A percentile compares a stretch with the other conserved stretches of the same genome.
Evolutionary conservation across 2,113 vertebrate genomes (phyloP).

Genomic region (Planiliza haematocheilus): DNA sequence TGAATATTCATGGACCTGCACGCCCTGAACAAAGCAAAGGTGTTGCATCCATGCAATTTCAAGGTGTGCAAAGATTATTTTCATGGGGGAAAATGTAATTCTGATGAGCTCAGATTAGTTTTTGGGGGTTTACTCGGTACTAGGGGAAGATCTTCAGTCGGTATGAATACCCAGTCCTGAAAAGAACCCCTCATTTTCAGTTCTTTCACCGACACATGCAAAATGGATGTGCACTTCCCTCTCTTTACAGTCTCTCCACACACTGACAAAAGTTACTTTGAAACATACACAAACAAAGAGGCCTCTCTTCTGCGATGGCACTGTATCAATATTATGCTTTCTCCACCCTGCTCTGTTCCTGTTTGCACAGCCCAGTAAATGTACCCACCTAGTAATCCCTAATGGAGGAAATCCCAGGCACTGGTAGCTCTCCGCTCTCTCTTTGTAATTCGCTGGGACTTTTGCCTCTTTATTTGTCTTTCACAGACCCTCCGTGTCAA

Average conservation of each 20-base stretch:
- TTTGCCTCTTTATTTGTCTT: slow-evolving; percentile 33
- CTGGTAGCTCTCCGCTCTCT: slow-evolving; percentile 16
- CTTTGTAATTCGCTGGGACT: slow-evolving; percentile 20
- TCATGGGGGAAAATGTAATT: no score
- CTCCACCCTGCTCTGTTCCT: slow-evolving; percentile 71
- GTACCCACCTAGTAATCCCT: slow-evolving; percentile 62
- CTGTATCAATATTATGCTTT: slow-evolving; percentile 77
- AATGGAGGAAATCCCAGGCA: slow-evolving; percentile 65
- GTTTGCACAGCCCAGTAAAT: slow-evolving; percentile 75
- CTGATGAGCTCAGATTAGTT: no score
- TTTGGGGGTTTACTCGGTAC: no score
- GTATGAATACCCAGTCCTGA: no score
- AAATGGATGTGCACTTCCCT: slow-evolving; percentile 6
- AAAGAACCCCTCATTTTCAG: no score
- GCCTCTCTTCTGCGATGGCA: slow-evolving; percentile 48
- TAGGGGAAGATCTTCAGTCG: no score
- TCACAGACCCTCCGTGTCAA: slow-evolving; percentile 18
- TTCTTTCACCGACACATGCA: slow-evolving; percentile 1
- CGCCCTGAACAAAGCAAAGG: no score
- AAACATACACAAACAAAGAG: slow-evolving; percentile 50
- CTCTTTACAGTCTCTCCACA: not conserved
- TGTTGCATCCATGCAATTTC: no score
- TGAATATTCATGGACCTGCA: no score
- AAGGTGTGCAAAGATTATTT: no score
- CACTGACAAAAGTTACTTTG: slow-evolving; percentile 19